Evolutionary conservation across 1,140 invertebrate genomes (phyloP).

Genomic region (Calliphora vicina): DNA sequence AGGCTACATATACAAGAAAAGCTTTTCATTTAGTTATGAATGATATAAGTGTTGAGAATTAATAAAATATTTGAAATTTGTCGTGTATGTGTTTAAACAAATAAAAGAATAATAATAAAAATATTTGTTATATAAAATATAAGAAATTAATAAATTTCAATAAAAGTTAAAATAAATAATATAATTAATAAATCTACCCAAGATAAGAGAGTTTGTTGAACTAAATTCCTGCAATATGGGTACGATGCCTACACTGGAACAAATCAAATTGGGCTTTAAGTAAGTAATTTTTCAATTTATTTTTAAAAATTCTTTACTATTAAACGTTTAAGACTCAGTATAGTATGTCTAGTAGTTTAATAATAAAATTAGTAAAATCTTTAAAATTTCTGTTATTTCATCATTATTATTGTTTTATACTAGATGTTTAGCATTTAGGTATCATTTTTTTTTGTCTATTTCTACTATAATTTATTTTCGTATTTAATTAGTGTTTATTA

Average conservation of each 20-base stretch:
- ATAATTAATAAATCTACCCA: too few species aligned
- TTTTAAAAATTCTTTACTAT: slow-evolving; percentile 27
- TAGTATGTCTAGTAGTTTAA: too few species aligned
- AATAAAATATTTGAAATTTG: neutral
- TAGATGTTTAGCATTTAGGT: too few species aligned
- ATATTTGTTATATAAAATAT: neutral
- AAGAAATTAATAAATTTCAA: neutral
- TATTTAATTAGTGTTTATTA: neutral
- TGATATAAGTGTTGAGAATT: slow-evolving; percentile 15
- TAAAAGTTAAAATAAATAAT: neutral
- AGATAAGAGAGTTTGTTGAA: neutral
- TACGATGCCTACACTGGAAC: slow-evolving; percentile 59
- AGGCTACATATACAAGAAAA: neutral
- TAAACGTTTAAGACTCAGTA: too few species aligned
- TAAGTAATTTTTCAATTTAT: slow-evolving; percentile 45
- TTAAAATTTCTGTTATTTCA: too few species aligned
- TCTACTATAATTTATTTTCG: neutral
- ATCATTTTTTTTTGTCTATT: neutral
- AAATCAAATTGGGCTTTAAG: slow-evolving; percentile 61
- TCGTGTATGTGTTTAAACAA: neutral
- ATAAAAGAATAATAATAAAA: neutral
- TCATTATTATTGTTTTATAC: too few species aligned
- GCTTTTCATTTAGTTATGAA: slow-evolving; percentile 24
- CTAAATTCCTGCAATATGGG: slow-evolving; percentile 47
- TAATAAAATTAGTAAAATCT: neutral